A percentile compares a stretch with the other conserved stretches of the same genome.
phyloP scores from a whole-genome alignment of 2,888 invertebrate species.

The Drosophila infuscata region DNA sequence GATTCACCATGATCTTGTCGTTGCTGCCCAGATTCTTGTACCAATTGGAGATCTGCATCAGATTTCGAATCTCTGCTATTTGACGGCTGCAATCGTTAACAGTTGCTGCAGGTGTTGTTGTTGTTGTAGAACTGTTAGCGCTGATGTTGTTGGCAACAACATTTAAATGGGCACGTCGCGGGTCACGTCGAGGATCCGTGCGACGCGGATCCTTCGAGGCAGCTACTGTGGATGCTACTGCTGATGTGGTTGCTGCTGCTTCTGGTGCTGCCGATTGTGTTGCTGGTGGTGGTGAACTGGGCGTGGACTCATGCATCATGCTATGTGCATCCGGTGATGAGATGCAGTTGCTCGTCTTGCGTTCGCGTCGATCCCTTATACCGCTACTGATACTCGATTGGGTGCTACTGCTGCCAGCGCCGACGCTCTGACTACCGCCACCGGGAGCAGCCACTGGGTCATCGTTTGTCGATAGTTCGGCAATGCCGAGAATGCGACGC shows the following conservation, averaged over 20 bases:
- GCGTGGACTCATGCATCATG: slow-evolving; percentile 38
- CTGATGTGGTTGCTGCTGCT: neutral
- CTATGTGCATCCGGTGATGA: slow-evolving; percentile 72
- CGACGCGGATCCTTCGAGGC: slow-evolving; percentile 43
- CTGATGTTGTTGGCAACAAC: neutral
- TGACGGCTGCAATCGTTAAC: slow-evolving; percentile 76
- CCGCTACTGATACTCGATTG: neutral
- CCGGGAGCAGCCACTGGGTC: slow-evolving; percentile 1
- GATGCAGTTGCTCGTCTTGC: slow-evolving; percentile 63
- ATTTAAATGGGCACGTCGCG: slow-evolving; percentile 56
- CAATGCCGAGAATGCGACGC: slow-evolving; percentile 88
- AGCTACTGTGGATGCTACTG: neutral
- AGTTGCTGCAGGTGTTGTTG: slow-evolving; percentile 41
- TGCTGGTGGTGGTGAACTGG: slow-evolving; percentile 48
- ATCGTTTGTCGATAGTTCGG: slow-evolving; percentile 81
- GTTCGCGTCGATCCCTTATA: slow-evolving; percentile 48
- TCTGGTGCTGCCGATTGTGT: neutral
- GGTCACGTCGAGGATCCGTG: slow-evolving; percentile 67
- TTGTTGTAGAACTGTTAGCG: neutral
- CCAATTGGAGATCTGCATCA: slow-evolving; percentile 89
- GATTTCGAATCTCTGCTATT: slow-evolving; percentile 87
- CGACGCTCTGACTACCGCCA: neutral
- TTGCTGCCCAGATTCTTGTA: slow-evolving; percentile 90
- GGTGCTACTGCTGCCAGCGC: too few relatives aligned
- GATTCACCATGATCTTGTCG: slow-evolving; percentile 90